A percentile compares a stretch with the other conserved stretches of the same genome.
These are phyloP conservation scores for Mnemiopsis leidyi DNA, from an alignment of 37 sponge, comb jelly and placozoan species.

Conservation along the genomic window DNA sequence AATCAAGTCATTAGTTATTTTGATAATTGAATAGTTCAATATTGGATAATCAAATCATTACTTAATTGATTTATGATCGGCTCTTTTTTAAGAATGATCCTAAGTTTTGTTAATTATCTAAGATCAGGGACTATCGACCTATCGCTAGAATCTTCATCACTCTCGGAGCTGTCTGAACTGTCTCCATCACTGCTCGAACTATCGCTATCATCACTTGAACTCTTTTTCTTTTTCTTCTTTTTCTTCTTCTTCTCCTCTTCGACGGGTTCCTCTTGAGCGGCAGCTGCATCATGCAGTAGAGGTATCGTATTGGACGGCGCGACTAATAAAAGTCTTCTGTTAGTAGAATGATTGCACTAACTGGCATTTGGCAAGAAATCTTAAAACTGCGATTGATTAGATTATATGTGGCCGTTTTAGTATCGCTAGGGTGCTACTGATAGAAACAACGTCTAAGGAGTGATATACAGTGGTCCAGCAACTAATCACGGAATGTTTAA, in stretches of 20 bases:
- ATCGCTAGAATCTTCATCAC: background rate
- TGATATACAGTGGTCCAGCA: too few species aligned
- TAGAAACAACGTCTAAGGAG: too few species aligned
- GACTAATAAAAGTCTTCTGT: too few species aligned
- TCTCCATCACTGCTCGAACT: background rate
- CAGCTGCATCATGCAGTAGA: background rate
- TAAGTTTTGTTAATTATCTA: too few species aligned
- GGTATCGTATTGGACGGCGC: background rate
- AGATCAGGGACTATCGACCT: too few species aligned
- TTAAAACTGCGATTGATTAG: too few species aligned
- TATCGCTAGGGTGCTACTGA: too few species aligned
- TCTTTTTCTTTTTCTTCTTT: constrained; percentile 23
- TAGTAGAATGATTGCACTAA: background rate
- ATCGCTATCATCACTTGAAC: constrained; percentile 35
- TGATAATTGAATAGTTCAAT: background rate
- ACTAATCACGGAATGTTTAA: too few species aligned
- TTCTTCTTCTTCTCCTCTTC: constrained; percentile 61
- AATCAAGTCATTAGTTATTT: background rate
- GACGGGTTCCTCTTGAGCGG: background rate
- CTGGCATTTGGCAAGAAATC: too few species aligned
- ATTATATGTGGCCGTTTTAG: too few species aligned
- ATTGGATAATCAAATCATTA: background rate
- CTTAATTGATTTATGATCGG: too few species aligned
- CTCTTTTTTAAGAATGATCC: too few species aligned
- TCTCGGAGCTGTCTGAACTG: constrained; percentile 37